Conservation (phyloP, 2,888 invertebrate species). For the Drosophila anomalata region DNA sequence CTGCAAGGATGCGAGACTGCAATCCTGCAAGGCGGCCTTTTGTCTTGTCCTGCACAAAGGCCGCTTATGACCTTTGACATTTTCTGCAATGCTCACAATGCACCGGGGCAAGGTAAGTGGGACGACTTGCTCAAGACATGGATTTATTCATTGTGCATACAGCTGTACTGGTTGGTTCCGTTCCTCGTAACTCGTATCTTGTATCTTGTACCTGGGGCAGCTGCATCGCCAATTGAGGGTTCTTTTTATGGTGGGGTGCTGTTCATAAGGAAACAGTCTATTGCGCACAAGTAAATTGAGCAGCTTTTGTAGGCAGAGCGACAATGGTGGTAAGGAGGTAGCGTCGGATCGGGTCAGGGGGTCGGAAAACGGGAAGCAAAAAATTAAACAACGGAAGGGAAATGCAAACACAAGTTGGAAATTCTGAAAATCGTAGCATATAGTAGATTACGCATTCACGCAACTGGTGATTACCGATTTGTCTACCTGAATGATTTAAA, state of each 20-base stretch:
- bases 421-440: slow-evolving; percentile 17
- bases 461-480: slow-evolving; percentile 18
- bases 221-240: slow-evolving; percentile 64
- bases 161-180: slow-evolving; percentile 50
- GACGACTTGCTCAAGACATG: slow-evolving; percentile 33
- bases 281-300: slow-evolving; percentile 42
- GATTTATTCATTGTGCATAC: slow-evolving; percentile 44
- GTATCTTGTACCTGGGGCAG: slow-evolving; percentile 48
- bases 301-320: slow-evolving; percentile 37
- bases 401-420: slow-evolving; percentile 28
- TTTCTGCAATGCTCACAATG: slow-evolving; percentile 60
- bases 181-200: slow-evolving; percentile 9
- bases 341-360: neutral
- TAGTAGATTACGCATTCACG: slow-evolving; percentile 30
- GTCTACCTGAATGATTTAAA: slow-evolving; percentile 23
- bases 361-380: slow-evolving; percentile 1
- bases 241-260: slow-evolving; percentile 30
- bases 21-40: slow-evolving; percentile 30
- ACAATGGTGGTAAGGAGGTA: slow-evolving; percentile 3
- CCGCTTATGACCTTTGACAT: slow-evolving; percentile 74
- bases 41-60: slow-evolving; percentile 65
- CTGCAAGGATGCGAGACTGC: slow-evolving; percentile 25
- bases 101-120: slow-evolving; percentile 45
- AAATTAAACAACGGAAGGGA: slow-evolving; percentile 7
- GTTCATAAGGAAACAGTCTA: slow-evolving; percentile 28